Conservation (phyloP, 1,140 invertebrate species). For the Battus philenor region DNA sequence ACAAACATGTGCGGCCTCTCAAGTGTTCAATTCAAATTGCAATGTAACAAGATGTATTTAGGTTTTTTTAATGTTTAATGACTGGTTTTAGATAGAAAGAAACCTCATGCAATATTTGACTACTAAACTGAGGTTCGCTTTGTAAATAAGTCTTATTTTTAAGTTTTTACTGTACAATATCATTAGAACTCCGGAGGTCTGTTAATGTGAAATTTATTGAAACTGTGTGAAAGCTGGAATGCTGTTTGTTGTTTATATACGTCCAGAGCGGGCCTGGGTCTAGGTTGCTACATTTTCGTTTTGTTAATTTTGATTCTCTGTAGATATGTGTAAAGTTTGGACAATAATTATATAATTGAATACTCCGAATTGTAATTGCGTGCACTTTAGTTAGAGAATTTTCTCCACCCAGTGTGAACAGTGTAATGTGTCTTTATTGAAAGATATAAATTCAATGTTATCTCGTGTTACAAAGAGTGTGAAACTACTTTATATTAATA, state of each 20-base stretch:
- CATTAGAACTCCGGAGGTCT: conserved; percentile 33
- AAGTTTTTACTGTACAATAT: conserved; percentile 68
- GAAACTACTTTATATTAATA: too few relatives aligned
- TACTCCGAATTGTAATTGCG: conserved; percentile 34
- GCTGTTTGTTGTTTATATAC: conserved; percentile 25
- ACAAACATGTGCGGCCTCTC: conserved; percentile 45
- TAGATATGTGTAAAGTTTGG: conserved; percentile 65
- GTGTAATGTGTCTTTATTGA: conserved; percentile 5
- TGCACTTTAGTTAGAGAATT: conserved; percentile 23
- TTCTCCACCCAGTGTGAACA: conserved; percentile 3
- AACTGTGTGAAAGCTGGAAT: conserved; percentile 30
- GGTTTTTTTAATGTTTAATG: conserved; percentile 42
- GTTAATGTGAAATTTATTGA: conserved; percentile 29
- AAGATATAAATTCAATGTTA: conserved; percentile 6
- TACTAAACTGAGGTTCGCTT: conserved; percentile 49
- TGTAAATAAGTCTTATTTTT: conserved; percentile 70
- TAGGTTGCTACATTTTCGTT: conserved; percentile 26
- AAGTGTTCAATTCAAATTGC: conserved; percentile 58
- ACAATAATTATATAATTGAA: conserved; percentile 59
- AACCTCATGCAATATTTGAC: conserved; percentile 47
- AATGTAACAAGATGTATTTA: conserved; percentile 39
- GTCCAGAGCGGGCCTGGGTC: conserved; percentile 28
- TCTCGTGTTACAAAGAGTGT: too few relatives aligned
- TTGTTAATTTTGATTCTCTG: conserved; percentile 43
- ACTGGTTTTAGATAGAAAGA: conserved; percentile 52